Evolutionary conservation across 2,113 vertebrate genomes (phyloP), one percentile per base, ranked within the genome.

Genomic region (Casuarius casuarius): DNA sequence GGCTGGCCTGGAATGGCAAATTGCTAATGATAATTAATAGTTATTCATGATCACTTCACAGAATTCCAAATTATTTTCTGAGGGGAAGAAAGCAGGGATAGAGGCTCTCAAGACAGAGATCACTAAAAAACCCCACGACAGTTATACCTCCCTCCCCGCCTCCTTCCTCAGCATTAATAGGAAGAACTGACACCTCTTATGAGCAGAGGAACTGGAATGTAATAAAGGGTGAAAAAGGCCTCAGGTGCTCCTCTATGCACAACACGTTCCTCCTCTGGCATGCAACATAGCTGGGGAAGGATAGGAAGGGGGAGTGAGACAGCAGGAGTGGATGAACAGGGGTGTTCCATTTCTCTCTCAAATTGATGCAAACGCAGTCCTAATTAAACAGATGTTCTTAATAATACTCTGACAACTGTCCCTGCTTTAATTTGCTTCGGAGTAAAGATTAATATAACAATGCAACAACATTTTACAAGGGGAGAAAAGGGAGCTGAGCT

Each of bases 11-110:
- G 93, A 87, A 93, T 90, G 87, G 96, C 94, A 96, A 97, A 97
- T 96, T 96, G 82, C 96, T 96, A 95, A 92, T 90, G 96, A 94
- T 97, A 97, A 97, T 97, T 95, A 96, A 97, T 92, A 92, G 92
- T 92, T 95, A 95, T 81, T 95, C 95, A 89, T 75, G 70, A 89
- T 89, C 84, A 90, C 94, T 92, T 92, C 68, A 59, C 85, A 74
- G 91, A 87, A 92, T 92, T 78, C 83, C 35, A 51, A 86, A 91
- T 92, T 89, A 74, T 89, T 87, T 96, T 93, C 91, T 20, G 83
- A 74, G 83, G 52, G 65, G 71, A 84, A 70, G 35, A 52, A 81
- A 65, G 70, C 0, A 8, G 49, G 87, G 44, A 44, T 46, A 75
- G 81, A 83, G 65, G 56, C 78, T 94, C 94, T 94, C 79, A 29